Evolutionary conservation across 1,140 invertebrate genomes (phyloP).

Genomic region (Hycleus cichorii): DNA sequence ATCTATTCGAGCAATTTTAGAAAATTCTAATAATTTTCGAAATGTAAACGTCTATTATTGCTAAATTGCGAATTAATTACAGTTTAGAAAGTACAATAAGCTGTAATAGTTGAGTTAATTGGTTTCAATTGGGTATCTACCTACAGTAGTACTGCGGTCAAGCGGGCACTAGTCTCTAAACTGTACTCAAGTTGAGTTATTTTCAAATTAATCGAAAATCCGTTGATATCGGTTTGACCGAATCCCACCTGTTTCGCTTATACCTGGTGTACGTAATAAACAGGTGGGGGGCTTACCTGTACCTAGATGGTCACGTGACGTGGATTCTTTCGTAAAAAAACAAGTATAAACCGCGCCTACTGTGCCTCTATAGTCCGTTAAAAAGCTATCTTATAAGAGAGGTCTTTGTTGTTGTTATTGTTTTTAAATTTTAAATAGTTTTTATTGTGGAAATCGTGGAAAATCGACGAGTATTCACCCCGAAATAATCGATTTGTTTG

Average conservation of each 20-base stretch:
- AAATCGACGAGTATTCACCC: no score
- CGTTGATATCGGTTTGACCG: not conserved
- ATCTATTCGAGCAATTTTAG: no score
- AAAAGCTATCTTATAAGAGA: not conserved
- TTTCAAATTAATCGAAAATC: constrained; percentile 2
- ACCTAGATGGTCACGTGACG: constrained; percentile 15
- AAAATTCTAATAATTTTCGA: no score
- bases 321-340: constrained; percentile 15
- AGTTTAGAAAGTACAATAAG: no score
- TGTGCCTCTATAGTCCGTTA: constrained; percentile 10
- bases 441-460: not conserved
- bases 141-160: no score
- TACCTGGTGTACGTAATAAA: constrained; percentile 9
- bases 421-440: not conserved
- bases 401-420: not conserved
- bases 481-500: no score
- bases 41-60: no score
- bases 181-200: not conserved
- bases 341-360: constrained; percentile 18
- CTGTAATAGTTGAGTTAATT: no score
- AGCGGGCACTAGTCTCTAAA: no score
- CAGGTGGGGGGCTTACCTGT: constrained; percentile 19
- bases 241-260: constrained; percentile 21
- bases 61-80: no score
- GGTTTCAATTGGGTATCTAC: no score